Percentiles rank a stretch among this genome's conserved stretches.
phyloP scores from a whole-genome alignment of 2,113 vertebrate genomes.

The Alligator mississippiensis region DNA sequence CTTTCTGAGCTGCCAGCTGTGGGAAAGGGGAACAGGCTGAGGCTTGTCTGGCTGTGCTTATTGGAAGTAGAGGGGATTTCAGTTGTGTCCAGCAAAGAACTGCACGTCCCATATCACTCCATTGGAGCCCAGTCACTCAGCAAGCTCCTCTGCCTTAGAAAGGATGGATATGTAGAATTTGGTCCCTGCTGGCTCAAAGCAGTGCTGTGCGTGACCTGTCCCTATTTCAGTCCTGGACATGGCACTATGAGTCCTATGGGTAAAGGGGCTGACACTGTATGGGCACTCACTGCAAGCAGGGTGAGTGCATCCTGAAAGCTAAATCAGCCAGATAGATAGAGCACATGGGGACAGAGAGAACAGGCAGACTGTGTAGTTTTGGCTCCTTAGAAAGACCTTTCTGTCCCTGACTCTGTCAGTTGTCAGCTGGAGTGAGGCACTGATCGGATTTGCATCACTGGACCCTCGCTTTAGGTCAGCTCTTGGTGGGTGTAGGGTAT shows the following conservation, averaged over 20 bases:
- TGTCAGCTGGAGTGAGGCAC: neutral
- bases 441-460: neutral
- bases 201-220: neutral
- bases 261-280: too few species aligned
- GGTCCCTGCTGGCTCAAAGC: neutral
- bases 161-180: neutral
- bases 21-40: neutral
- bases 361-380: neutral
- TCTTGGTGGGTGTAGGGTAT: neutral
- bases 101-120: neutral
- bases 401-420: neutral
- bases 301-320: neutral
- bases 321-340: neutral
- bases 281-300: too few species aligned
- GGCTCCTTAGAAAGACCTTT: neutral
- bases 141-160: neutral
- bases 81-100: neutral
- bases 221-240: neutral
- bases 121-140: neutral
- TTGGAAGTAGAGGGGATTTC: neutral
- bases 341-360: neutral
- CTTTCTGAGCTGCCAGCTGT: fast-evolving
- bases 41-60: neutral
- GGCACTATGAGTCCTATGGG: neutral
- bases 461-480: neutral